Conservation (phyloP, 2,113 vertebrate genomes). For the Oryctolagus cuniculus region DNA sequence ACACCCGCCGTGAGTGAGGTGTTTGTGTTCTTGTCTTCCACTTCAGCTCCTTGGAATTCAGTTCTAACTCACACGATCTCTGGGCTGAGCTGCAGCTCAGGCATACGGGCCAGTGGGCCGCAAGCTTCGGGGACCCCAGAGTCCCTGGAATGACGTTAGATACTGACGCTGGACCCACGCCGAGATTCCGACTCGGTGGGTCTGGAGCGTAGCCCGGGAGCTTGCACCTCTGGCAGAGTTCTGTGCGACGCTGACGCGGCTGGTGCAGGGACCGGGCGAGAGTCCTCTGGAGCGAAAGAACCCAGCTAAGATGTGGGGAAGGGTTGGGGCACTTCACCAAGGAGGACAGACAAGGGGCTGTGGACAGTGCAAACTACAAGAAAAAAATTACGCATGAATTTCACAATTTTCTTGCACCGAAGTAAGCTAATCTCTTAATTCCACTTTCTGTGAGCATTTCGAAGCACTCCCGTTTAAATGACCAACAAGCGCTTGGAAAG, state of each 20-base stretch:
- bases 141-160: not conserved
- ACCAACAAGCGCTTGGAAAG: not conserved
- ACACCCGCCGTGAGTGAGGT: not conserved
- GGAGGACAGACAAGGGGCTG: not conserved
- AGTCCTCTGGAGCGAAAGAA: not conserved
- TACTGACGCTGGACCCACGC: not conserved
- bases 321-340: not conserved
- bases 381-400: too few relatives aligned
- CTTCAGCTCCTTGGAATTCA: not conserved
- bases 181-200: not conserved
- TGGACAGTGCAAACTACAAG: too few relatives aligned
- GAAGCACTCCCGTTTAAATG: not conserved
- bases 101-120: fast-evolving
- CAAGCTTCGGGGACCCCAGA: fast-evolving
- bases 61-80: not conserved
- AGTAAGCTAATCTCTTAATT: too few relatives aligned
- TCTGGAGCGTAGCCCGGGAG: not conserved
- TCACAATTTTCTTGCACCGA: too few relatives aligned
- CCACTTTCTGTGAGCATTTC: too few relatives aligned
- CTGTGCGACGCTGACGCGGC: not conserved
- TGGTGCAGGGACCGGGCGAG: not conserved
- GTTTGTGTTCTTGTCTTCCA: not conserved
- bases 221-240: not conserved
- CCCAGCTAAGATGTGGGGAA: not conserved
- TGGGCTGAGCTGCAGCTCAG: too few relatives aligned